Evolutionary conservation across 2,888 invertebrate species (phyloP), one percentile per base, ranked within the genome.

Genomic region (Drosophila neonasuta): DNA sequence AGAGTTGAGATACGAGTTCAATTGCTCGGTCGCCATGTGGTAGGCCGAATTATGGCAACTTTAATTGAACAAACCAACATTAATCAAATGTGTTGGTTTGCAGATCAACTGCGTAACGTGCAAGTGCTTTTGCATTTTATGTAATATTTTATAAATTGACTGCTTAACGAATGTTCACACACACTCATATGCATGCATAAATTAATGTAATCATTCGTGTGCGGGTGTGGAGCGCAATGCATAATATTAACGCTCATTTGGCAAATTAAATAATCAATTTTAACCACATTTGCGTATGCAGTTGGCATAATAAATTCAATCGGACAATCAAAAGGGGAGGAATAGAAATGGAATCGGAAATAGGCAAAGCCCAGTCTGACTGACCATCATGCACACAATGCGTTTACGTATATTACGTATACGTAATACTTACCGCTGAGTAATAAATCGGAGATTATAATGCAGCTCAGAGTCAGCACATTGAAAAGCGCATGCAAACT

Each of bases 371-470:
- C 24, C 7, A 11, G 41, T 13, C 56, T 45, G 60, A 54, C 56
- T 45, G 60, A 54, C 52, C 48, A 57, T 36, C 54, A 17, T 17
- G 49, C 39, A 32, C 7, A 17, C 59, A 20, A 52, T 29, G 59
- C 56, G 41, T 63, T 3, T 52, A 29, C 32, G 17, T 48, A 52
- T 24, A 24, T 24, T 24, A 6, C 24, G 41, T 63, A 9, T 60
- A 29, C 32, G 29, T 54, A 52, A 30, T 63, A 60, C 90, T 88
- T 87, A 91, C 91, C 91, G 75, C 89, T 89, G 68, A 89, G 84
- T 71, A 89, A 89, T 75, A 90, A 88, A 68, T 90, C 89, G 32
- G 90, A 89, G 66, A 91, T 88, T 68, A 91, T 80, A 71, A 91
- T 88, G 90, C 91, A 91, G 69, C 89, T 86, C 57, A 89, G 73